Base-by-base conservation (phyloP, 2,113 vertebrate genomes). In the Vombatus ursinus region DNA sequence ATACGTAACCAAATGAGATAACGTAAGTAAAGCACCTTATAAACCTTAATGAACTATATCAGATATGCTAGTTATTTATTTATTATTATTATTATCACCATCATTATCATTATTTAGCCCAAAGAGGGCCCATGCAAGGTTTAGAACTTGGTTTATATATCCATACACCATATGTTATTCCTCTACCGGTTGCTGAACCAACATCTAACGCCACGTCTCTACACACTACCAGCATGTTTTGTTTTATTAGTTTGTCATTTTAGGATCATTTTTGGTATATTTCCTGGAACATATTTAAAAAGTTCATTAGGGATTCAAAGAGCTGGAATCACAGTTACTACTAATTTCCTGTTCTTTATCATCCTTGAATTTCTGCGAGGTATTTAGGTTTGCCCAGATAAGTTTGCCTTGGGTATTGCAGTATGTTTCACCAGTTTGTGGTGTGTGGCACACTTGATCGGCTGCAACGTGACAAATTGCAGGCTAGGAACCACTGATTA, bases 291-390 rank as follows among this genome's bases (percentile, higher is more conserved):
- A 90, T 94, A 96, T 95, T 44, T 91, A 37, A 0, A 54, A 90
- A 47, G 3, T 28, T 16, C 90, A 77, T 50, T 92, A 95, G 93
- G 94, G 95, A 91, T 90, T 22, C 90, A 97, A 23, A 92, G 77
- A 90, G 92, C 1, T 90, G 52, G 50, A 10, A 94, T 90, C 91
- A 28, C 77, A 52, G 8, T 84, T 23, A 19, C 68, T 84, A 19
- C 68, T 84, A 95, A 94, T 19, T 44, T 84, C n/a, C n/a, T 84
- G 19, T 84, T 84, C 14, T n/a, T 37, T 77, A 37, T n/a, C 14
- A 16, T 19, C n/a, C n/a, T 44, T 84, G 68, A 44, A 84, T 44
- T 84, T 84, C 68, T 16, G 8, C 4, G 7, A 19, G n/a, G n/a
- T 44, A 84, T 84, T n/a, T 84, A 44, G 68, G 19, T 84, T 84